Percentiles rank a stretch among this genome's conserved stretches.
phyloP scores from a whole-genome alignment of 2,888 invertebrate genomes.

The Pseudococcus viburni region DNA sequence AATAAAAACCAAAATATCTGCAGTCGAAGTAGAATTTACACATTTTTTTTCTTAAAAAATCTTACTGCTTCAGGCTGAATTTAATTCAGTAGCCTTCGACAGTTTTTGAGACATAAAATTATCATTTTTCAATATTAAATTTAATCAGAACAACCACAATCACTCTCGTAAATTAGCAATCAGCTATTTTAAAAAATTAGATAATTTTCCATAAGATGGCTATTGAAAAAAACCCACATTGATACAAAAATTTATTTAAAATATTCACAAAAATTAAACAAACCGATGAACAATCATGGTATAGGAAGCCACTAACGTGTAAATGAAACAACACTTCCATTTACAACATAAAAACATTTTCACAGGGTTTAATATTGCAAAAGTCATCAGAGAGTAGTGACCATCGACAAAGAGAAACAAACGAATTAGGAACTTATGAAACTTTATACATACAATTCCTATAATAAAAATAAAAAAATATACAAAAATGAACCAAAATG shows the following conservation, averaged over 20 bases:
- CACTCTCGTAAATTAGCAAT: too few relatives aligned
- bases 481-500: background rate
- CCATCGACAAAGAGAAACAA: background rate
- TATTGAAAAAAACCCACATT: background rate
- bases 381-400: slow-evolving; percentile 16
- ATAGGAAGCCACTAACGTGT: background rate
- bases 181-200: too few relatives aligned
- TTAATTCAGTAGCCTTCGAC: too few relatives aligned
- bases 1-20: too few relatives aligned
- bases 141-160: too few relatives aligned
- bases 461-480: background rate
- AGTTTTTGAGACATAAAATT: too few relatives aligned
- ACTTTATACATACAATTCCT: background rate
- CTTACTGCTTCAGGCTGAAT: too few relatives aligned
- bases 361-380: slow-evolving; percentile 16
- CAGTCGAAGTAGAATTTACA: too few relatives aligned
- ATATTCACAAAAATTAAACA: slow-evolving; percentile 21
- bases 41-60: too few relatives aligned
- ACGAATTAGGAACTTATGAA: slow-evolving; percentile 48
- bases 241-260: slow-evolving; percentile 34
- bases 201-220: too few relatives aligned
- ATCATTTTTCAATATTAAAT: too few relatives aligned
- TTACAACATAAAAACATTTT: background rate
- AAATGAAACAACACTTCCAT: background rate
- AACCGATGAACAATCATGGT: slow-evolving; percentile 10